These are phyloP conservation scores for Nymphalis polychloros DNA, from an alignment of 2,888 invertebrate genomes.

Conservation along the genomic window DNA sequence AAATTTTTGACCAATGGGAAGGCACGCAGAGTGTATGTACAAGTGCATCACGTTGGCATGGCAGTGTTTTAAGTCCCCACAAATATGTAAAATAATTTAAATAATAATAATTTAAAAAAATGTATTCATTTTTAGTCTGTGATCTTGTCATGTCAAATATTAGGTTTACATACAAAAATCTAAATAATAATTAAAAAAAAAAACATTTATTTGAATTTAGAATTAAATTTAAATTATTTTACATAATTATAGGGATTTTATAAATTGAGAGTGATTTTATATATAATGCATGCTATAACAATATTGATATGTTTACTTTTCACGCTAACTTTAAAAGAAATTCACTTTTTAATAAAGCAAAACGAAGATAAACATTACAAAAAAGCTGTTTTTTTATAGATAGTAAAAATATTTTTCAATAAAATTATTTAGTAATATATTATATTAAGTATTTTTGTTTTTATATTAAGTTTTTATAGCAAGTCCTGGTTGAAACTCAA, in stretches of 20 bases:
- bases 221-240: neutral
- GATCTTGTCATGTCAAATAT: neutral
- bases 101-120: conserved; percentile 13
- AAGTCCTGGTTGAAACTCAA: too few relatives aligned
- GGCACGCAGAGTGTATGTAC: conserved; percentile 70
- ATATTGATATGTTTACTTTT: conserved; percentile 52
- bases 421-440: too few relatives aligned
- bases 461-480: too few relatives aligned
- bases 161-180: neutral
- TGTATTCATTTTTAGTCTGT: neutral
- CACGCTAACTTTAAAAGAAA: conserved; percentile 33
- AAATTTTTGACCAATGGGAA: conserved; percentile 33
- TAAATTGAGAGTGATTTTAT: conserved; percentile 39
- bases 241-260: conserved; percentile 33
- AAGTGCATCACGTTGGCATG: conserved; percentile 68
- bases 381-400: too few relatives aligned
- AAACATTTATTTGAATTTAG: too few relatives aligned
- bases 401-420: too few relatives aligned
- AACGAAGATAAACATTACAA: conserved; percentile 23
- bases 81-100: conserved; percentile 31
- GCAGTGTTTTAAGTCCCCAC: conserved; percentile 58
- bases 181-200: neutral
- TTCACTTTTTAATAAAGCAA: conserved; percentile 31
- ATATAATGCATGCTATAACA: conserved; percentile 48
- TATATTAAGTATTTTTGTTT: too few relatives aligned